Base-by-base conservation (phyloP, 2,797 vertebrate genomes). In the Leptodactylus fallax region DNA sequence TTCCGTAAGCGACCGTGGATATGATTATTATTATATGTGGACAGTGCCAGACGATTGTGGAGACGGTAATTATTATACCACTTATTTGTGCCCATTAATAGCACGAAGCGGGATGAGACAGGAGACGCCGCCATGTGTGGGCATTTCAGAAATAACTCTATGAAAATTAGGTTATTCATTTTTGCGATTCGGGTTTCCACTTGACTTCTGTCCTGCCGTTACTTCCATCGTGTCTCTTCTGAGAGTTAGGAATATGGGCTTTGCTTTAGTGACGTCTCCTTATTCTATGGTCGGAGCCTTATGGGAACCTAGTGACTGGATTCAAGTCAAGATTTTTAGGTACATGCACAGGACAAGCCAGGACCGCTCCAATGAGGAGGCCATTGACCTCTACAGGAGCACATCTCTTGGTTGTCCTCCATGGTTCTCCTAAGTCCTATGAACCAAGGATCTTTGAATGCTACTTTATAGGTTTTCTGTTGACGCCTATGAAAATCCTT, bases 81-180 rank as follows among this genome's bases (percentile, higher is more conserved):
- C 53, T 72, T 60, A 19, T 72, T 45, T 47, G n/a, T 71, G 45
- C 53, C 69, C 53, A 58, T 60, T 72, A 71, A 27, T 27, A 53
- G 81, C 63, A 74, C 58, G 7, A 58, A 11, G 53, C 55, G 7
- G 25, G 69, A 47, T 9, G 27, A 84, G 21, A 84, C 36, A 21
- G 67, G 58, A 25, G 47, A 27, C 69, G n/a, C 1, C 1, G 55
- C 25, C 53, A 72, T 58, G 69, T 84, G 27, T 74, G 17, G 53
- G 67, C 53, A 23, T 58, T 58, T 74, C 27, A 60, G 36, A 84
- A 60, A 74, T 60, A 23, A 45, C 67, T 58, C 17, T 14, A 47
- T 60, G 36, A 58, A n/a, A 56, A 72, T 10, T 3, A 58, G 65
- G n/a, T 72, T 51, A 45, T 56, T 74, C 27, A 84, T 84, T 84